Evolutionary conservation across 2,888 invertebrate species (phyloP).

Genomic region (Balanococcus diminutus): DNA sequence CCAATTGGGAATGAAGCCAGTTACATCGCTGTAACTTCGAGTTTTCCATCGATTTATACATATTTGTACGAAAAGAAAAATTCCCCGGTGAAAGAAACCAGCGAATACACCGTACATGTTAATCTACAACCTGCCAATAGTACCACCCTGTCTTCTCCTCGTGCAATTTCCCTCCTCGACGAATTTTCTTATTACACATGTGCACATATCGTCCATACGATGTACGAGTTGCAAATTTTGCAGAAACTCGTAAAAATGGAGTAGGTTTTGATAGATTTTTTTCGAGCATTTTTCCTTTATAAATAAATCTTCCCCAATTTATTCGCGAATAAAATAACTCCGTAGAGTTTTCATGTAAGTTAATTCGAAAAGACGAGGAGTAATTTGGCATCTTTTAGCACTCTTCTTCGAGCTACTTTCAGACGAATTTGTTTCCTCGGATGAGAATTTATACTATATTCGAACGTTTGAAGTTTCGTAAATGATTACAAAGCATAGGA

Average conservation of each 20-base stretch:
- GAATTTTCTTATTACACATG: neutral
- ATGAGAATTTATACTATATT: neutral
- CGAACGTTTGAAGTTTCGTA: neutral
- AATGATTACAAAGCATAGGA: neutral
- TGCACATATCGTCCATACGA: neutral
- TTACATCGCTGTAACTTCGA: neutral
- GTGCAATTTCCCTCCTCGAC: neutral
- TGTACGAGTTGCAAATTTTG: neutral
- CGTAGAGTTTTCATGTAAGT: neutral
- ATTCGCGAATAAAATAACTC: neutral
- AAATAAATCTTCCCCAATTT: neutral
- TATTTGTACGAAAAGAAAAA: neutral
- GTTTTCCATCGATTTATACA: neutral
- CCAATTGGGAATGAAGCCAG: constrained; percentile 9
- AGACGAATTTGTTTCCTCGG: neutral
- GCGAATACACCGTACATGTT: neutral
- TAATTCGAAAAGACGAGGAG: neutral
- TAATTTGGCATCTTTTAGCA: neutral
- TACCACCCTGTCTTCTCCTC: neutral
- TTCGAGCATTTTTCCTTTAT: neutral
- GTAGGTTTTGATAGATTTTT: constrained; percentile 11
- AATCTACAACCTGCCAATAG: neutral
- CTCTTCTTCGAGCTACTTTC: neutral
- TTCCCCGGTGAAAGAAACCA: neutral
- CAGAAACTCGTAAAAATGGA: neutral